Conservation (phyloP, 2,888 invertebrate genomes). For the Microplitis manilae region DNA sequence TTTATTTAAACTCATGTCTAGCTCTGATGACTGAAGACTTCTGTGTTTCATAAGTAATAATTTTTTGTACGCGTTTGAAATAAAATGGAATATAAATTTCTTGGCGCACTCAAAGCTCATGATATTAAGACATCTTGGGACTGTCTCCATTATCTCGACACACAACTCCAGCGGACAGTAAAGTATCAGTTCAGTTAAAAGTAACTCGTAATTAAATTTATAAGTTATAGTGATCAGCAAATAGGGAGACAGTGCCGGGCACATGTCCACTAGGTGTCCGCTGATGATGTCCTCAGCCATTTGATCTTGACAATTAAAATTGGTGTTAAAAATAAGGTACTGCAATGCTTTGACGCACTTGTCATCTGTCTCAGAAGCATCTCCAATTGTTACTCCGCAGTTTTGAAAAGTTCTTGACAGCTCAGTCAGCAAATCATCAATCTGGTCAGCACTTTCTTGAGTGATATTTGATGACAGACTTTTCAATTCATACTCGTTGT, state of each 20-base stretch:
- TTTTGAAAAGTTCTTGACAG: constrained; percentile 46
- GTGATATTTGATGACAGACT: constrained; percentile 59
- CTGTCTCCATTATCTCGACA: constrained; percentile 58
- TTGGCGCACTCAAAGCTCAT: constrained; percentile 56
- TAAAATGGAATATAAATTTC: constrained; percentile 47
- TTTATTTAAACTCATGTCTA: constrained; percentile 48
- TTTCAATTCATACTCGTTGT: constrained; percentile 50
- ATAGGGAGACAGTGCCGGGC: constrained; percentile 63
- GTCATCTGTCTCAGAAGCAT: constrained; percentile 31
- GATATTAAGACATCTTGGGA: constrained; percentile 54
- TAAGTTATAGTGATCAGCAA: constrained; percentile 63
- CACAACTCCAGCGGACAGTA: constrained; percentile 63
- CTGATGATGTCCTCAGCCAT: constrained; percentile 59
- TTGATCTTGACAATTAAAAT: constrained; percentile 59
- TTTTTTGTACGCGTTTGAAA: constrained; percentile 55
- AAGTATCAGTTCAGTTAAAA: constrained; percentile 60
- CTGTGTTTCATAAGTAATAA: constrained; percentile 48
- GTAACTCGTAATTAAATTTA: constrained; percentile 59
- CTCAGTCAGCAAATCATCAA: constrained; percentile 51
- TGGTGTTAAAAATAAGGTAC: constrained; percentile 63
- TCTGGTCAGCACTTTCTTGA: constrained; percentile 47
- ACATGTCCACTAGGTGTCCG: constrained; percentile 63
- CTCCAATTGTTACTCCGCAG: constrained; percentile 37
- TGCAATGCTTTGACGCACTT: constrained; percentile 55
- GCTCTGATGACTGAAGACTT: constrained; percentile 54